phyloP scores from a whole-genome alignment of 1,140 invertebrate species.

The Eufriesea mexicana region DNA sequence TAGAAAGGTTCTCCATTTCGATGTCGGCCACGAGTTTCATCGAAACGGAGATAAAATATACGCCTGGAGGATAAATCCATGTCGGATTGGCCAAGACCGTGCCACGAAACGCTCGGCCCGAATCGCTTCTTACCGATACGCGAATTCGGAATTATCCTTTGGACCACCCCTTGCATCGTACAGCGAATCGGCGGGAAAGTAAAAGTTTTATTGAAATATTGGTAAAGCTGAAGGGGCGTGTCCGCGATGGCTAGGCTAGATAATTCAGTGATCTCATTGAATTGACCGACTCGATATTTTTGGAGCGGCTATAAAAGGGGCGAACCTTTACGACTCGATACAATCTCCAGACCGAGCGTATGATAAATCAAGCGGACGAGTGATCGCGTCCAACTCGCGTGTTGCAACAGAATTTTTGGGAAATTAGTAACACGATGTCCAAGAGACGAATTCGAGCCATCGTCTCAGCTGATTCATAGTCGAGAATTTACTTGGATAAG shows the following conservation, averaged over 20 bases:
- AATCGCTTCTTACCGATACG: neutral
- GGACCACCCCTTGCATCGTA: no score
- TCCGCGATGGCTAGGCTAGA: neutral
- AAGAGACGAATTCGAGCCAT: no score
- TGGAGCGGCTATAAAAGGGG: slow-evolving; percentile 3
- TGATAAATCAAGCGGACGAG: neutral
- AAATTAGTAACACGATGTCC: no score
- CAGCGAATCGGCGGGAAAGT: no score
- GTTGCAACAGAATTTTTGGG: no score
- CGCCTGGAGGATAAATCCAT: neutral
- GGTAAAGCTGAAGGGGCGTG: neutral
- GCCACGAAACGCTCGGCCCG: no score
- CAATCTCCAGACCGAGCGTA: neutral
- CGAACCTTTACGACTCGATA: neutral
- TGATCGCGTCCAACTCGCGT: neutral
- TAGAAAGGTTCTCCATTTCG: neutral
- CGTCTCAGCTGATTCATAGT: no score
- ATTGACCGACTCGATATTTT: neutral
- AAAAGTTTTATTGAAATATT: neutral
- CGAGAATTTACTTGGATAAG: no score
- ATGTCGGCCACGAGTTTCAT: neutral
- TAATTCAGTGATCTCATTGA: slow-evolving; percentile 11
- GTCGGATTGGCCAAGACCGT: no score
- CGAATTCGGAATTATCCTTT: no score
- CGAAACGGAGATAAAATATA: neutral